phyloP scores from a whole-genome alignment of 37 sponge, comb jelly and placozoan species.

The Ianthella basta region DNA sequence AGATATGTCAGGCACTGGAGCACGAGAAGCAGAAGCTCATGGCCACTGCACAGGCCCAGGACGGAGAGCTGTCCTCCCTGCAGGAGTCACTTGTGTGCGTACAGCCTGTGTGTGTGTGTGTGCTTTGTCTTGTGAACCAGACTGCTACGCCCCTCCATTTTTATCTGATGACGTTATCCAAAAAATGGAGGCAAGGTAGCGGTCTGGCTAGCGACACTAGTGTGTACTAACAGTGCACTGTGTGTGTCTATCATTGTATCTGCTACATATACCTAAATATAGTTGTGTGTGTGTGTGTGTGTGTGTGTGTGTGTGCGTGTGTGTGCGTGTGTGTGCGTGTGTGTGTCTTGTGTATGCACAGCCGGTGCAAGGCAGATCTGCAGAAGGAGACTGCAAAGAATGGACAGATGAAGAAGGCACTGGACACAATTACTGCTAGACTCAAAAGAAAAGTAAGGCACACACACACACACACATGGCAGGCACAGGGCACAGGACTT shows the following conservation, averaged over 20 bases:
- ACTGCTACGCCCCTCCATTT: too few species aligned
- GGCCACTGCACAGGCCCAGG: conserved; percentile 43
- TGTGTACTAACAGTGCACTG: too few species aligned
- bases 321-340: background rate
- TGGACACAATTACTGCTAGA: conserved; percentile 52
- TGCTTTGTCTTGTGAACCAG: too few species aligned
- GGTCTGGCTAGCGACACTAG: too few species aligned
- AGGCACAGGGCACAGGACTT: background rate
- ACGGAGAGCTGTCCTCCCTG: conserved; percentile 41
- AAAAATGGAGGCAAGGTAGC: too few species aligned
- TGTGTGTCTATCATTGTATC: too few species aligned
- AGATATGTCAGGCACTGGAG: conserved; percentile 39
- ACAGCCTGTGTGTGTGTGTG: too few species aligned
- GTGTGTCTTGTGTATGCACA: background rate
- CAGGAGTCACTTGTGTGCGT: conserved; percentile 30
- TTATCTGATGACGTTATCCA: too few species aligned
- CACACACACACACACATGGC: too few species aligned
- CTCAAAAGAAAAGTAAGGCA: conserved; percentile 55
- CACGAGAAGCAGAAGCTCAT: conserved; percentile 43
- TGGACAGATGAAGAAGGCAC: conserved; percentile 48
- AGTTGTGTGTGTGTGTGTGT: conserved; percentile 12
- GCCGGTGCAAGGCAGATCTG: conserved; percentile 39
- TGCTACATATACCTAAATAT: background rate
- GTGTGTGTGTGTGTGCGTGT: background rate
- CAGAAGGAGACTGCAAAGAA: conserved; percentile 54